Evolutionary conservation across 2,888 invertebrate species (phyloP).

Genomic region (Cylloceria caligata): DNA sequence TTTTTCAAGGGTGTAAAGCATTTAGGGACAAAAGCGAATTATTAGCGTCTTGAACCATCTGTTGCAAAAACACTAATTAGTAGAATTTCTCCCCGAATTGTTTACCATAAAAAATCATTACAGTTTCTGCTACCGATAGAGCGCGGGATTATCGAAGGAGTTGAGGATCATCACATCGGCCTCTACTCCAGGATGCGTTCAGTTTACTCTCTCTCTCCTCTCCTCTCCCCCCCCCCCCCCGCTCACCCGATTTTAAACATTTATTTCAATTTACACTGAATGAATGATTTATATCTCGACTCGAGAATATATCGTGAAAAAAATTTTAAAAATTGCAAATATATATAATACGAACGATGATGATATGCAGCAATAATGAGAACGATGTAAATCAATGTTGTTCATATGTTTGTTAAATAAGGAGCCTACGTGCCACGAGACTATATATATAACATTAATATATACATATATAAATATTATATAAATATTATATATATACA

Average conservation of each 20-base stretch:
- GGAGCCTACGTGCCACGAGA: slow-evolving; percentile 56
- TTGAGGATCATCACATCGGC: too few relatives aligned
- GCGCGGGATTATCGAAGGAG: too few relatives aligned
- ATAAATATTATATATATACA: slow-evolving; percentile 37
- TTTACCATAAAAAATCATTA: too few relatives aligned
- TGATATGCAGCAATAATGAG: slow-evolving; percentile 53
- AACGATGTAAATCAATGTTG: slow-evolving; percentile 74
- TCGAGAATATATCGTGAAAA: slow-evolving; percentile 43
- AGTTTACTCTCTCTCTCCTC: background rate
- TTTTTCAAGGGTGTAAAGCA: too few relatives aligned
- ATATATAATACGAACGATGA: slow-evolving; percentile 65
- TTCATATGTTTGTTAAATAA: slow-evolving; percentile 75
- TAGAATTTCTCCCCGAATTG: too few relatives aligned
- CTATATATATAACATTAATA: slow-evolving; percentile 46
- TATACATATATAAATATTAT: slow-evolving; percentile 26
- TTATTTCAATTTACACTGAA: background rate
- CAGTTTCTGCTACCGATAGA: too few relatives aligned
- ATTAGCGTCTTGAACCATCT: too few relatives aligned
- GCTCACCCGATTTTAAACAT: background rate
- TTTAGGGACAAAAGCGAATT: too few relatives aligned
- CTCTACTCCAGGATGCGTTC: too few relatives aligned
- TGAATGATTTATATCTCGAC: background rate
- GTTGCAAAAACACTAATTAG: too few relatives aligned
- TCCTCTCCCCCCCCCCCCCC: too few relatives aligned
- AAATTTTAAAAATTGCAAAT: slow-evolving; percentile 68